Evolutionary conservation across 2,797 vertebrate genomes (phyloP), one percentile per base, ranked within the genome.

Genomic region (Gallinago nigripennis): DNA sequence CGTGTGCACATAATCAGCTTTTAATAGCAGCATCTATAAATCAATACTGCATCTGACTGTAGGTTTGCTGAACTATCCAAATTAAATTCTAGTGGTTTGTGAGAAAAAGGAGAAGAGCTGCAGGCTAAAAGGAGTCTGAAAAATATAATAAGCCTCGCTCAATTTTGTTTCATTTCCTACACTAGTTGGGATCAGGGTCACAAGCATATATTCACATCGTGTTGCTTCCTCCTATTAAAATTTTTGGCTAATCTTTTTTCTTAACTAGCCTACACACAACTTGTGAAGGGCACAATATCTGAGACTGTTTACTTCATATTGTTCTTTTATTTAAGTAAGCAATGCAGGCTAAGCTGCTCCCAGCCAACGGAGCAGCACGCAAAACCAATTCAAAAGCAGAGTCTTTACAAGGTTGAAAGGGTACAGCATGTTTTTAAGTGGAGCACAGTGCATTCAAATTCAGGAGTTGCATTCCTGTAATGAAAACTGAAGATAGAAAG

Each of bases 1-100:
- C 27, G 5, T 57, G 92, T 43, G 57, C 63, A 92, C 43, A 97
- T 72, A 88, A 94, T 94, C 90, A 92, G 81, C 68, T 95, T 92
- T 89, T 93, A 96, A 96, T 50, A 96, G 93, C 75, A 94, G 82
- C 63, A 82, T 58, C 45, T 89, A 87, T 92, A 94, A 97, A 95
- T 94, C 84, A 97, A 76, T 90, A 97, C 75, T 70, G 46, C 86
- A 88, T 72, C 72, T 92, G 76, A 87, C 69, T 79, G 33, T 64
- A 90, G 65, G 86, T 92, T 83, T 88, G 64, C 48, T 92, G 70
- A 96, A 91, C 77, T 69, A 72, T 11, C 51, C 48, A 77, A 92
- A 95, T 96, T 88, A 92, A 96, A 95, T 96, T 89, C 86, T 76
- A 90, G 77, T 68, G 25, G 31, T n/a, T 79, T 95, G 48, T 61